phyloP scores from a whole-genome alignment of 2,888 invertebrate genomes.

The Himalopsyche japonica region DNA sequence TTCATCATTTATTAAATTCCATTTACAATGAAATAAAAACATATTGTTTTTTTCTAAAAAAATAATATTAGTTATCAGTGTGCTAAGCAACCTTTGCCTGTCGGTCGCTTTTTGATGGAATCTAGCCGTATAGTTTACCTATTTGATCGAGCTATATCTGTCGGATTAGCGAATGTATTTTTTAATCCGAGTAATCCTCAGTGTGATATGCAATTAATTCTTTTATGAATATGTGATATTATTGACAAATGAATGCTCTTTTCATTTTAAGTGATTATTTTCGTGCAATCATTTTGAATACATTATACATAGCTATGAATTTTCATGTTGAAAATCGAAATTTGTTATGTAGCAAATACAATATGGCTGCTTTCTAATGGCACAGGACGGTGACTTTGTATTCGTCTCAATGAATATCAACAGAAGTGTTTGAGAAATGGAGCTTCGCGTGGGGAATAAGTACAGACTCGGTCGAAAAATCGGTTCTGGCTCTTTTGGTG shows the following conservation, averaged over 20 bases:
- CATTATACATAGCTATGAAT: conserved; percentile 25
- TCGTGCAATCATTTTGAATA: conserved; percentile 10
- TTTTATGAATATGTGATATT: conserved; percentile 6
- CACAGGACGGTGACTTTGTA: conserved; percentile 35
- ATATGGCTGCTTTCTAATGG: conserved; percentile 37
- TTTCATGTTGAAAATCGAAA: conserved; percentile 18
- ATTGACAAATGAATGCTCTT: conserved; percentile 5
- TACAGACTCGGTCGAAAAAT: conserved; percentile 98
- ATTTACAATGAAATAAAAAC: too few species aligned
- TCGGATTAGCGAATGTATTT: conserved; percentile 15
- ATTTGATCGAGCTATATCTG: conserved; percentile 5
- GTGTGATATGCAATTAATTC: conserved; percentile 10
- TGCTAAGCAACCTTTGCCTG: background rate
- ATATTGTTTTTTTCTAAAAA: too few species aligned
- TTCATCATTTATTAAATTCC: too few species aligned
- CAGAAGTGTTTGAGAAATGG: conserved; percentile 62
- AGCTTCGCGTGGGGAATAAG: conserved; percentile 95
- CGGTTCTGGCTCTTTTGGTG: conserved; percentile 99
- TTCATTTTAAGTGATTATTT: conserved; percentile 20
- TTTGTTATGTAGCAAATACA: conserved; percentile 36
- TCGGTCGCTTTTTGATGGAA: background rate
- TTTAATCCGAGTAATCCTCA: conserved; percentile 32
- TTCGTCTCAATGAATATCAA: conserved; percentile 33
- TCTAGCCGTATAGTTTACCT: background rate
- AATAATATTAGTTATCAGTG: background rate